These are phyloP conservation scores for Lamellibrachia satsuma DNA, from an alignment of 2,888 invertebrate genomes.

Conservation along the genomic window DNA sequence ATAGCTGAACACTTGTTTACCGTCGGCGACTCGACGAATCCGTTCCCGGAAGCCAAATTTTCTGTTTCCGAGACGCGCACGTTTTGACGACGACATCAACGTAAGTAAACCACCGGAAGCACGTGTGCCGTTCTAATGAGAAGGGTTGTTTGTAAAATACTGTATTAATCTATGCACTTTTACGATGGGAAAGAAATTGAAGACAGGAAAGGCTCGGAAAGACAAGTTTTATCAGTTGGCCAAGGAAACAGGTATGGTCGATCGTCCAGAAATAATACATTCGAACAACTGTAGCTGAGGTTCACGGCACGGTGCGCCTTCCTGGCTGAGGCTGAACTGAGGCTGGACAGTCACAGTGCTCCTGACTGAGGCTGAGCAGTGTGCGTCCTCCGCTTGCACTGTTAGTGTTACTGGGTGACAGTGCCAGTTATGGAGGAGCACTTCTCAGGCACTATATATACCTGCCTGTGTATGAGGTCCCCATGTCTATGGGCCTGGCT, in stretches of 20 bases:
- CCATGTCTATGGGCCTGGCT: too few species aligned
- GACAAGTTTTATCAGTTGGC: slow-evolving; percentile 99
- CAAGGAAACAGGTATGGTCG: slow-evolving; percentile 88
- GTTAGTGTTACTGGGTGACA: too few species aligned
- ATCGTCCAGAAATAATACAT: not conserved
- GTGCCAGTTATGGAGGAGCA: too few species aligned
- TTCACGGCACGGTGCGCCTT: too few species aligned
- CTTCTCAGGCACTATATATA: too few species aligned
- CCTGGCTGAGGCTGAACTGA: too few species aligned
- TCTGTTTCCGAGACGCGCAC: not conserved
- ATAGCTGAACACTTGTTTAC: not conserved
- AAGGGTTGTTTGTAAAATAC: not conserved
- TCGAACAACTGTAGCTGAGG: not conserved
- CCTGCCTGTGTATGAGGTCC: too few species aligned
- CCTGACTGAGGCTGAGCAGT: too few species aligned
- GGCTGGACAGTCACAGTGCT: too few species aligned
- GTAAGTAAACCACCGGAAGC: slow-evolving; percentile 13
- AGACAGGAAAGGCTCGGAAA: slow-evolving; percentile 96
- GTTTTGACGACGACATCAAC: not conserved
- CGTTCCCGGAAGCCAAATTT: not conserved
- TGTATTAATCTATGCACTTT: not conserved
- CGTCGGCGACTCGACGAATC: not conserved
- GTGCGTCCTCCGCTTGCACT: too few species aligned
- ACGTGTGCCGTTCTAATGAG: not conserved
- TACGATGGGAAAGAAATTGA: slow-evolving; percentile 74